These are phyloP conservation scores for Gallirallus australis DNA, from an alignment of 2,797 vertebrate genomes.

Conservation along the genomic window DNA sequence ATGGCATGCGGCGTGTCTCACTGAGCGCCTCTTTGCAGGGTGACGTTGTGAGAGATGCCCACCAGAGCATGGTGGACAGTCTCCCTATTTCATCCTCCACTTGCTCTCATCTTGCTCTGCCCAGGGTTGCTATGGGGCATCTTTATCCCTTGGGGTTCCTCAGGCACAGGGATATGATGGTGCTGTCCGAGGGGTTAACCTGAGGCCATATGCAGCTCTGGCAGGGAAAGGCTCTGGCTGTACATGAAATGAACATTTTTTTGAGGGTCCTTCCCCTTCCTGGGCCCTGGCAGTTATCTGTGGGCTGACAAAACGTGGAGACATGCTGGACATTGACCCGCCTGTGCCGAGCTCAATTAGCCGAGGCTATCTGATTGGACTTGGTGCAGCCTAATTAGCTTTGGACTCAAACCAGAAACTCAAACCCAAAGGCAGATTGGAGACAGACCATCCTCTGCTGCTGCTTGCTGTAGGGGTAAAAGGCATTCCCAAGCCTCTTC, in stretches of 20 bases:
- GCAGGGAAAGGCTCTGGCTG: background rate
- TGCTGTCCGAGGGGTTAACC: background rate
- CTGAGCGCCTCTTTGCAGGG: fast-evolving
- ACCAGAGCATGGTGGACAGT: background rate
- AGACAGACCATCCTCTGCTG: background rate
- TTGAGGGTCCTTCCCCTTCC: constrained; percentile 41
- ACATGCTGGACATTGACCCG: constrained; percentile 48
- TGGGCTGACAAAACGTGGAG: background rate
- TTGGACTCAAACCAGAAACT: constrained; percentile 15
- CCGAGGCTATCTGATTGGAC: constrained; percentile 58
- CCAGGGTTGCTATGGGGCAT: fast-evolving
- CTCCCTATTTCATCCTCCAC: fast-evolving
- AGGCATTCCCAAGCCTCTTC: background rate
- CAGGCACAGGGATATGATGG: fast-evolving
- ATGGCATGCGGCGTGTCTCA: fast-evolving
- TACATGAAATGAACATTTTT: background rate
- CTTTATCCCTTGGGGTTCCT: background rate
- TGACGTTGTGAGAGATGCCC: background rate
- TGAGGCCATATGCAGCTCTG: background rate
- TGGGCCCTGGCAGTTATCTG: constrained; percentile 50
- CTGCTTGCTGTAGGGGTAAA: background rate
- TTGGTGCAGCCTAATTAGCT: constrained; percentile 62
- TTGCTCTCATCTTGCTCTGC: background rate
- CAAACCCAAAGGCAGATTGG: constrained; percentile 25
- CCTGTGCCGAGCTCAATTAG: constrained; percentile 22